Evolutionary conservation across 2,797 vertebrate genomes (phyloP).

Genomic region (Peromyscus melanophrys): DNA sequence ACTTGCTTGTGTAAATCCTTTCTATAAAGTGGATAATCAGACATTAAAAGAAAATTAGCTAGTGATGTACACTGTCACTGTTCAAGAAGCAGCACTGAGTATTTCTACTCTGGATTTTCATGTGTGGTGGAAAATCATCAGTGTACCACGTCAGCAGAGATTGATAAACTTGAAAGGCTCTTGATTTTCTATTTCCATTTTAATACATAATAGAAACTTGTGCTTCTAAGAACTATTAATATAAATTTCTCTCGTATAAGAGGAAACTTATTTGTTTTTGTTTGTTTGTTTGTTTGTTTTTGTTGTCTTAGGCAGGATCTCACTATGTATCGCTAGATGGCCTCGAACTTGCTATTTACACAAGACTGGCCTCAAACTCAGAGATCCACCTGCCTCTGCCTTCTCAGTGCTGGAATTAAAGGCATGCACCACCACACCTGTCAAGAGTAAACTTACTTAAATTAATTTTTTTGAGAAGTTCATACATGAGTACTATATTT

Average conservation of each 20-base stretch:
- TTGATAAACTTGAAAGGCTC: slow-evolving; percentile 36
- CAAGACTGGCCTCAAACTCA: not conserved
- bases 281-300: not conserved
- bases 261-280: not conserved
- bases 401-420: not conserved
- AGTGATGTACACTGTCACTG: slow-evolving; percentile 59
- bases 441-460: not conserved
- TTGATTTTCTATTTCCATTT: slow-evolving; percentile 53
- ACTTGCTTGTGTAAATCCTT: slow-evolving; percentile 88
- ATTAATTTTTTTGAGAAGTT: not conserved
- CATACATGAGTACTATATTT: not conserved
- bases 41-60: slow-evolving; percentile 77
- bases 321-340: not conserved
- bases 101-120: slow-evolving; percentile 8
- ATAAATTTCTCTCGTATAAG: slow-evolving; percentile 8
- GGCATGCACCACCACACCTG: not conserved
- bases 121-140: not conserved
- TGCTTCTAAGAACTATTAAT: not conserved
- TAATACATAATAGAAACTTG: slow-evolving; percentile 48
- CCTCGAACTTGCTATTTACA: not conserved
- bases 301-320: not conserved
- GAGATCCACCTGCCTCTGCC: not conserved
- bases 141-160: slow-evolving; percentile 1
- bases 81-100: slow-evolving; percentile 72
- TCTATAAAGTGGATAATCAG: slow-evolving; percentile 84